Base-by-base conservation (phyloP, 2,888 invertebrate species). In the Nymphalis c-album region DNA sequence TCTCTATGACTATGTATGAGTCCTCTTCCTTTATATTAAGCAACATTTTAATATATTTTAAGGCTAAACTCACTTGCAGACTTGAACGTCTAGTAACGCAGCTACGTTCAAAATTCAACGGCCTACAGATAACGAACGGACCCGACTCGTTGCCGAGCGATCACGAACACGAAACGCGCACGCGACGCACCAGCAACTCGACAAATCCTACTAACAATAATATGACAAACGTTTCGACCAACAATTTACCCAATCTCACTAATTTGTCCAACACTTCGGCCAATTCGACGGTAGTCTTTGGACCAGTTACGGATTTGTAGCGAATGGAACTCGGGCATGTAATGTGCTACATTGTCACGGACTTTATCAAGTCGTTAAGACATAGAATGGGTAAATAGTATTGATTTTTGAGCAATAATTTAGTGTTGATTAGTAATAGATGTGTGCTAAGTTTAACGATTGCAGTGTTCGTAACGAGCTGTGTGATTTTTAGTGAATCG, bases 291-390 rank as follows among this genome's bases (percentile, higher is more conserved):
- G 93, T 94, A 46, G 89, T 94, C 60, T 93, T 94, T 73, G 94
- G 94, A 20, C 94, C 94, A 18, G 94, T 94, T 20, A 94, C 94
- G 2, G 94, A 94, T 80, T 93, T 93, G 87, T 93, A 92, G 90
- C 90, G 90, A 86, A 87, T 77, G 79, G 80, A 81, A 72, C 53
- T 81, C 67, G 78, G 75, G 71, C 80, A 81, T 70, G 75, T 79
- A 70, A 78, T 80, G 64, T 80, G 82, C 71, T 76, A 73, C 35
- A 70, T 90, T 40, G 79, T 83, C 74, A 76, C 83, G 51, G 89
- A 91, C 74, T 70, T 89, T 63, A 71, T 88, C 77, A 85, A 84
- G 80, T 86, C 88, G 22, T 16, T 73, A 10, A 58, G 50, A 46
- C 60, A 69, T 53, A 69, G 67, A 53, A 57, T 63, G 40, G 47